Conservation (phyloP, 2,888 invertebrate species). For the Cantharis rustica region DNA sequence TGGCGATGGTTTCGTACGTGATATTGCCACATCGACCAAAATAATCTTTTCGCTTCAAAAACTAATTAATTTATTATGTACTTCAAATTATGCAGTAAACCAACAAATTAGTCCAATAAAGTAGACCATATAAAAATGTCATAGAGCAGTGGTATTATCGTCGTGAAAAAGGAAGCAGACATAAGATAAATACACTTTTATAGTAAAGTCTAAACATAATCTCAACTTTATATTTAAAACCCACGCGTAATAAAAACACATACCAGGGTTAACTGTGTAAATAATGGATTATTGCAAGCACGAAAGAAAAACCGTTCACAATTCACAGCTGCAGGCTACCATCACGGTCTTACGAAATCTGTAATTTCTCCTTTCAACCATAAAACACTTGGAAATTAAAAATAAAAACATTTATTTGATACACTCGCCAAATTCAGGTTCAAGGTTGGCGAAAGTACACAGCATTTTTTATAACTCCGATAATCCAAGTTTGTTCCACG, state of each 20-base stretch:
- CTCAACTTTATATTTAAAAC: not conserved
- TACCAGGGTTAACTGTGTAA: not conserved
- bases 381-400: not conserved
- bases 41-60: not conserved
- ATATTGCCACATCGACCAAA: not conserved
- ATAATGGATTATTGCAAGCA: not conserved
- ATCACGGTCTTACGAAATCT: not conserved
- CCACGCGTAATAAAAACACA: not conserved
- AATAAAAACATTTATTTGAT: not conserved
- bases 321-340: not conserved
- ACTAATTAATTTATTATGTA: not conserved
- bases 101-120: not conserved
- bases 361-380: not conserved
- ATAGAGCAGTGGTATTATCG: not conserved
- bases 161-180: not conserved
- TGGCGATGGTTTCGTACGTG: not conserved
- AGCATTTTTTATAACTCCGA: not conserved
- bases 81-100: not conserved
- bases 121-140: not conserved
- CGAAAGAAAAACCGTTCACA: not conserved
- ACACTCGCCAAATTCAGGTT: not conserved
- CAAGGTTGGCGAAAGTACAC: not conserved
- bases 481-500: not conserved
- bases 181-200: not conserved
- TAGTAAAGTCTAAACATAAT: not conserved